Conservation (phyloP, 2,888 invertebrate genomes). For the Elysia crispata region DNA sequence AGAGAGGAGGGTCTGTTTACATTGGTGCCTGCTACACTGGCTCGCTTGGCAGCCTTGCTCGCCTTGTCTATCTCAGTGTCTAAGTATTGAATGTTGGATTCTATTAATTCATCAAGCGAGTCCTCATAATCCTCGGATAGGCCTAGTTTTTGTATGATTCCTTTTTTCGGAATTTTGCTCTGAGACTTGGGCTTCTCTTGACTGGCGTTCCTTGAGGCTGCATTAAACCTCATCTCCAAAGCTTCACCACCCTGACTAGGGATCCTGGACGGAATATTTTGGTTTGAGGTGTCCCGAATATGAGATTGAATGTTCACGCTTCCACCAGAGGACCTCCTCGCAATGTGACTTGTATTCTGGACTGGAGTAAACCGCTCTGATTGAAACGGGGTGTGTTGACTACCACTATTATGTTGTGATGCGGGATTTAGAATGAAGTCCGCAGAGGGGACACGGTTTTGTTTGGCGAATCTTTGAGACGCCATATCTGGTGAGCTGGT, state of each 20-base stretch:
- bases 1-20: background rate
- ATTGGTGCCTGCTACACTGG: constrained; percentile 10
- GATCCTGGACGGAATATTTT: background rate
- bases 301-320: no score
- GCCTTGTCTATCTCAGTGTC: constrained; percentile 68
- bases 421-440: constrained; percentile 44
- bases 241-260: constrained; percentile 51
- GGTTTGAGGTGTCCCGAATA: no score
- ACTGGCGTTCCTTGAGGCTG: no score
- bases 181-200: constrained; percentile 49
- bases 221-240: constrained; percentile 52
- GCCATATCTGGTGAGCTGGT: constrained; percentile 53
- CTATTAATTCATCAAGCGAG: constrained; percentile 70
- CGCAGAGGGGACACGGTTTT: constrained; percentile 50
- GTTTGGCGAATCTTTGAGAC: constrained; percentile 40
- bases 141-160: background rate
- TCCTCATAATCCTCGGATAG: constrained; percentile 57
- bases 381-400: no score
- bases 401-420: no score
- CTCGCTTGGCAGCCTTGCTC: constrained; percentile 44
- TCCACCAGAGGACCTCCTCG: no score
- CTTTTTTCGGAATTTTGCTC: constrained; percentile 34
- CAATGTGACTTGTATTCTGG: no score
- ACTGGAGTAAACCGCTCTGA: no score
- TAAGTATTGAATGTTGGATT: constrained; percentile 72